These are phyloP conservation scores for Tipula unca DNA, from an alignment of 2,888 invertebrate species.

Conservation along the genomic window DNA sequence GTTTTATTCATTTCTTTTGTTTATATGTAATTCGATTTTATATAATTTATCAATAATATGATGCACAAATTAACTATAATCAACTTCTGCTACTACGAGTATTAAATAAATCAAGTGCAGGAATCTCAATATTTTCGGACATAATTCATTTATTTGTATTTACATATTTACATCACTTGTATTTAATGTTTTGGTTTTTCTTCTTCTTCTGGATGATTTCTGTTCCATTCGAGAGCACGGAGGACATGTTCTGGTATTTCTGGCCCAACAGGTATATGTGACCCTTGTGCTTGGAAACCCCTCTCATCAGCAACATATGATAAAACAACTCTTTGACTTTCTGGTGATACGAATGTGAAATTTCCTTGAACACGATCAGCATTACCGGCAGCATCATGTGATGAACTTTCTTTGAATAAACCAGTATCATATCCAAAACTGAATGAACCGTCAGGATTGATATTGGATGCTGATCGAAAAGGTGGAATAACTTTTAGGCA, in stretches of 20 bases:
- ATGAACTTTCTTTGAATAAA: background rate
- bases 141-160: background rate
- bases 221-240: conserved; percentile 16
- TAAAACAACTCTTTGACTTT: background rate
- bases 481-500: background rate
- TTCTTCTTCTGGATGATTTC: conserved; percentile 9
- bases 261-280: background rate
- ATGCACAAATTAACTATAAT: too few relatives aligned
- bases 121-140: background rate
- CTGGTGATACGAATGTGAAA: background rate
- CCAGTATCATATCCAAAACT: background rate
- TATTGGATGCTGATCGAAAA: background rate
- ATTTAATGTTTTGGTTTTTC: too few relatives aligned
- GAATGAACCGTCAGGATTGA: background rate
- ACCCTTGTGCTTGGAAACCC: conserved; percentile 16
- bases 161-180: background rate
- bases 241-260: background rate
- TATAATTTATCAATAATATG: too few relatives aligned
- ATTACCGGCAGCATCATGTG: background rate
- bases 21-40: too few relatives aligned
- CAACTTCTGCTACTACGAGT: too few relatives aligned
- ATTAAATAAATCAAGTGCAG: too few relatives aligned
- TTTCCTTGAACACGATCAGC: background rate
- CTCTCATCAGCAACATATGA: background rate
- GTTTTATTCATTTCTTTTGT: too few relatives aligned